Base-by-base conservation (phyloP, 1,140 invertebrate species). In the Muscidifurax raptorellus region DNA sequence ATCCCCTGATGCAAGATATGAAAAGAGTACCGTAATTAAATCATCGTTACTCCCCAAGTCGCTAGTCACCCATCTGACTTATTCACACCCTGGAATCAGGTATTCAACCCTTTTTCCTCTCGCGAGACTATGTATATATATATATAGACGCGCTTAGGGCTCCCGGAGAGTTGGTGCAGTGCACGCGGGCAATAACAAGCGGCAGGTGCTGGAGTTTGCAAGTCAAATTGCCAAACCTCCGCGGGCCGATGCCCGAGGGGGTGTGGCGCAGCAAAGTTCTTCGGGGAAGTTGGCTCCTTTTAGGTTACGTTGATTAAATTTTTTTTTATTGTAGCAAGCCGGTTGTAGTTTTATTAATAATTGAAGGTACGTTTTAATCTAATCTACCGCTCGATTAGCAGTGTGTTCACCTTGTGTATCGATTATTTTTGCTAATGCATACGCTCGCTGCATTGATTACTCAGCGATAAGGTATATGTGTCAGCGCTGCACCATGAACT, bases 211-310 rank as follows among this genome's bases (percentile, higher is more conserved):
- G 67, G 13, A 84, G 75, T 84, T 74, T 79, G 83, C 83, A 84
- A 84, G 82, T 84, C 75, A 84, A 84, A 84, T 84, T 44, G 74
- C 74, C 66, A 47, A 84, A 71, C 36, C 82, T 69, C 66, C 15
- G 6, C 59, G 27, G 59, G 59, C 18, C 52, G 52, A 59, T n/a
- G 22, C 22, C 52, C 5, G 5, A 59, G 52, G 52, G 52, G 52
- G 18, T 59, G 52, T 59, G 52, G 2, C 5, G 0, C 22, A 3
- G 52, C 5, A 59, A 59, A 59, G 52, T 59, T 59, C 52, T 59
- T 59, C 52, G 15, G 3, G 15, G 52, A 59, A 59, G 52, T 59
- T 47, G 0, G 13, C 44, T 3, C 52, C n/a, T 59, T 59, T n/a
- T 22, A 18, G 52, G 52, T 59, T 59, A 9, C 18, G 52, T 59